Evolutionary conservation across 2,888 invertebrate species (phyloP).

Genomic region (Habroteleia sp.): DNA sequence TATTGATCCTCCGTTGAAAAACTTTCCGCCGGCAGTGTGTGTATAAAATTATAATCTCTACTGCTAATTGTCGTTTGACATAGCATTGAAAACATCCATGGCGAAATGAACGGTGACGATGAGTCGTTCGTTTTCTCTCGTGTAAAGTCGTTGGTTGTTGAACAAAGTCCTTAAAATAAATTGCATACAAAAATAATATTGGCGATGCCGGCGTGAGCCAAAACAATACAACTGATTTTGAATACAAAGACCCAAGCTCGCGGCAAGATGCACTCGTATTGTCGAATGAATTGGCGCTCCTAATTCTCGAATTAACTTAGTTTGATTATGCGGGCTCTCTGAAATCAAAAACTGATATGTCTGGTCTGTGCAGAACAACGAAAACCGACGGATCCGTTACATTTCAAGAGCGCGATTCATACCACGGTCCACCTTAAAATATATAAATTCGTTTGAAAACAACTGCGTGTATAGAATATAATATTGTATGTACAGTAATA

Average conservation of each 20-base stretch:
- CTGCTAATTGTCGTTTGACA: too few species aligned
- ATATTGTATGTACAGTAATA: conserved; percentile 30
- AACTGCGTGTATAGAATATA: conserved; percentile 31
- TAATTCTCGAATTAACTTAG: conserved; percentile 9
- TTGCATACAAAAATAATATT: too few species aligned
- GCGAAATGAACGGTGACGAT: too few species aligned
- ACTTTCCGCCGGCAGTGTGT: too few species aligned
- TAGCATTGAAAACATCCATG: too few species aligned
- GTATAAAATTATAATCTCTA: too few species aligned
- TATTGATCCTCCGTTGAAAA: too few species aligned
- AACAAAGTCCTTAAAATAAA: too few species aligned
- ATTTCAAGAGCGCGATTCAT: conserved; percentile 45
- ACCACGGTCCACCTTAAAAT: conserved; percentile 24
- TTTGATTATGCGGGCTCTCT: conserved; percentile 21
- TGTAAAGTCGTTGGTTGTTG: too few species aligned
- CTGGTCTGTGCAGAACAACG: conserved; percentile 24
- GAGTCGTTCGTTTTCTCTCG: too few species aligned
- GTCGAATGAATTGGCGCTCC: conserved; percentile 25
- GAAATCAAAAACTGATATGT: conserved; percentile 32
- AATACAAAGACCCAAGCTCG: conserved; percentile 22
- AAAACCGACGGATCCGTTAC: conserved; percentile 32
- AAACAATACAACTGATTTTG: too few species aligned
- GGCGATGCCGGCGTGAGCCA: too few species aligned
- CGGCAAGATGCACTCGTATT: conserved; percentile 28
- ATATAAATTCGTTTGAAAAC: conserved; percentile 44